Conservation (phyloP, 2,888 invertebrate species). For the Ceraclea dissimilis region DNA sequence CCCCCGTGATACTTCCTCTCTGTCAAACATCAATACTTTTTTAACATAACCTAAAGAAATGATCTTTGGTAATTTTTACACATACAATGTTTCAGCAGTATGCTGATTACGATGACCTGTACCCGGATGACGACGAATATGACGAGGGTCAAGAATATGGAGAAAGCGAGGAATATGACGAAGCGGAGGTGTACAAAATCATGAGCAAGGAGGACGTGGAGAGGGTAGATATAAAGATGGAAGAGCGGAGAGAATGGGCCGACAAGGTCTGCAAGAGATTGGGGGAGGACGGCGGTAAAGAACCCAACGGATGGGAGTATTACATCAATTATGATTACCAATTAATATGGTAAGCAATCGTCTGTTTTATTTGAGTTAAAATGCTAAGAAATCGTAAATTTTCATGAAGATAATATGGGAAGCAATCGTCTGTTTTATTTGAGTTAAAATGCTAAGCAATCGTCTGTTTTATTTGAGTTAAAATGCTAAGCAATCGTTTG, state of each 20-base stretch:
- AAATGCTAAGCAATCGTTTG: no score
- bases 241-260: constrained; percentile 6
- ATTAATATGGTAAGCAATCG: constrained; percentile 59
- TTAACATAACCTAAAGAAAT: no score
- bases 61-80: no score
- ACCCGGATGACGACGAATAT: neutral
- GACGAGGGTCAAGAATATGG: neutral
- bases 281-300: constrained; percentile 40
- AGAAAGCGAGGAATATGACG: neutral
- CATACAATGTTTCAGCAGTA: no score
- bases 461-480: no score
- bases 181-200: neutral
- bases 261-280: constrained; percentile 12
- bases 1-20: no score
- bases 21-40: no score
- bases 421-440: no score
- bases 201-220: constrained; percentile 11
- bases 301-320: constrained; percentile 80
- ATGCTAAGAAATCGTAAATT: neutral
- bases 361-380: neutral
- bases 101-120: no score
- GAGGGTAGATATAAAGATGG: constrained; percentile 17
- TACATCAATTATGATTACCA: constrained; percentile 71
- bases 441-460: no score
- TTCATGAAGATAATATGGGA: no score